phyloP scores from a whole-genome alignment of 2,888 invertebrate species.

The Drosophila maculinotata region DNA sequence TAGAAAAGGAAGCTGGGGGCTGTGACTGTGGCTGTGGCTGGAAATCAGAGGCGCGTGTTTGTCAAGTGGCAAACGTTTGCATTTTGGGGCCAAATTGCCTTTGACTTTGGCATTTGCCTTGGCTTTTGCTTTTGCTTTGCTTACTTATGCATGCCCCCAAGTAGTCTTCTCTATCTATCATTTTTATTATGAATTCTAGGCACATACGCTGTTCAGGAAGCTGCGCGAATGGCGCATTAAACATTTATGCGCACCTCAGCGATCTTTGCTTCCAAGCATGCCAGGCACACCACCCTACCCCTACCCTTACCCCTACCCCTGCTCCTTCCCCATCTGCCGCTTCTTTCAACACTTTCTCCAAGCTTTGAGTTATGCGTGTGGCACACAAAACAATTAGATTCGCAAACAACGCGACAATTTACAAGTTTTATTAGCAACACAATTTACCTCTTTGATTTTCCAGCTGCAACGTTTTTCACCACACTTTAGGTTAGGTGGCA shows the following conservation, averaged over 20 bases:
- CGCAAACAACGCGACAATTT: slow-evolving; percentile 36
- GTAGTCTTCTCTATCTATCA: neutral
- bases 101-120: slow-evolving; percentile 57
- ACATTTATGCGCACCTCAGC: slow-evolving; percentile 79
- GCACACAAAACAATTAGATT: slow-evolving; percentile 47
- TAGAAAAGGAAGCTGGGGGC: slow-evolving; percentile 5
- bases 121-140: slow-evolving; percentile 36
- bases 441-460: slow-evolving; percentile 79
- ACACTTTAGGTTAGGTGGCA: slow-evolving; percentile 21
- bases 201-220: slow-evolving; percentile 64
- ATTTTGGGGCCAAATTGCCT: slow-evolving; percentile 76
- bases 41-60: slow-evolving; percentile 78
- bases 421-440: slow-evolving; percentile 45
- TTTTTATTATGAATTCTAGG: slow-evolving; percentile 75
- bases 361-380: slow-evolving; percentile 28
- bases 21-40: slow-evolving; percentile 17
- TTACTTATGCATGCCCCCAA: slow-evolving; percentile 73
- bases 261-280: slow-evolving; percentile 36
- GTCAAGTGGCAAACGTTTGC: slow-evolving; percentile 80
- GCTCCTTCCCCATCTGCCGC: neutral
- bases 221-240: slow-evolving; percentile 68
- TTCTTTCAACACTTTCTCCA: neutral
- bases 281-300: neutral
- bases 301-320: neutral
- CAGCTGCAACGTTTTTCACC: slow-evolving; percentile 60